phyloP scores from a whole-genome alignment of 2,888 invertebrate genomes.

The Meta bourneti region DNA sequence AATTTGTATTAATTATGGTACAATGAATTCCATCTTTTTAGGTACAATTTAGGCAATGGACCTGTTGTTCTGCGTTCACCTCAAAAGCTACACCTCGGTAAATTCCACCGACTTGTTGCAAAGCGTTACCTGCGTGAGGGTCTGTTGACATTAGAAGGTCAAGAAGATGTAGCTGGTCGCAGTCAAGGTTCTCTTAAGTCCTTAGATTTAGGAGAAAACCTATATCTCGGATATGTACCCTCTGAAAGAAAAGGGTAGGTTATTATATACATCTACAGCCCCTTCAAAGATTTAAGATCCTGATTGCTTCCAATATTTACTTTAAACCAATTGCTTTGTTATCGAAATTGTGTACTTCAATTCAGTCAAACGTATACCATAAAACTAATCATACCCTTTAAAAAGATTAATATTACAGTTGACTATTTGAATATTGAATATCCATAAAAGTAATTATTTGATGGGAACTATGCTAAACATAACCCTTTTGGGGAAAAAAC shows the following conservation, averaged over 20 bases:
- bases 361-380: too few relatives aligned
- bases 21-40: slow-evolving; percentile 70
- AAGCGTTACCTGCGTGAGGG: slow-evolving; percentile 90
- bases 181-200: slow-evolving; percentile 90
- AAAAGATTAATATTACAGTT: too few relatives aligned
- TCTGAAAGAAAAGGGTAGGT: slow-evolving; percentile 88
- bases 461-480: too few relatives aligned
- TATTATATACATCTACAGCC: not conserved
- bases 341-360: too few relatives aligned
- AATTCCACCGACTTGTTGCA: slow-evolving; percentile 89
- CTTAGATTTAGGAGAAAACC: slow-evolving; percentile 89
- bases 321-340: too few relatives aligned
- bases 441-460: too few relatives aligned
- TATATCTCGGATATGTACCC: slow-evolving; percentile 90
- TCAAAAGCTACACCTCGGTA: slow-evolving; percentile 87
- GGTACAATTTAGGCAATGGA: slow-evolving; percentile 92
- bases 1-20: too few relatives aligned
- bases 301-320: too few relatives aligned
- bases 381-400: too few relatives aligned
- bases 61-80: slow-evolving; percentile 87
- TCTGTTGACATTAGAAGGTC: slow-evolving; percentile 89
- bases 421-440: too few relatives aligned
- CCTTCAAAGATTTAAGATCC: too few relatives aligned
- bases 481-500: too few relatives aligned
- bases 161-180: slow-evolving; percentile 89